Conservation (phyloP, 2,797 vertebrate species). For the Ctenochaetus hawaiiensis region DNA sequence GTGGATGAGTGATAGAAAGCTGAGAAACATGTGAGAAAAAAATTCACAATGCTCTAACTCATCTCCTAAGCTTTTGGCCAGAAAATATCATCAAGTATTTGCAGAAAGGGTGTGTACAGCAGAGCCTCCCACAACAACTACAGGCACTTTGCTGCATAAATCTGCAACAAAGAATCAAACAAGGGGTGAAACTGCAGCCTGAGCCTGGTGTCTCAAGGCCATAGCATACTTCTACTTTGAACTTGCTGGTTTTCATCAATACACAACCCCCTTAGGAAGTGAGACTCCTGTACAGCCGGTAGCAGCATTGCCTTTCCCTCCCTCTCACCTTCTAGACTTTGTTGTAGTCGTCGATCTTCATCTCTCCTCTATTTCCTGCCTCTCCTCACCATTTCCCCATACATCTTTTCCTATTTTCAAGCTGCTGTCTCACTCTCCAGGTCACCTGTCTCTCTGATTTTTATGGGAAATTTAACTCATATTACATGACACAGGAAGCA, state of each 20-base stretch:
- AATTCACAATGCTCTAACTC: constrained; percentile 12
- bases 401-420: constrained; percentile 14
- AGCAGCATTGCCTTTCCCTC: constrained; percentile 32
- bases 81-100: constrained; percentile 46
- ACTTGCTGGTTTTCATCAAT: constrained; percentile 66
- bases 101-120: constrained; percentile 34
- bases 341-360: constrained; percentile 35
- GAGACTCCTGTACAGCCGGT: constrained; percentile 44
- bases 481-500: not conserved
- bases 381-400: constrained; percentile 27
- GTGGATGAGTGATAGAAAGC: constrained; percentile 8
- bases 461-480: constrained; percentile 12
- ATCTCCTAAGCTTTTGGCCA: constrained; percentile 26
- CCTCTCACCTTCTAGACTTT: constrained; percentile 42
- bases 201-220: constrained; percentile 58
- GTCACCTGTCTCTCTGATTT: constrained; percentile 23
- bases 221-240: constrained; percentile 55
- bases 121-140: constrained; percentile 36
- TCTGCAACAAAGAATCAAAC: constrained; percentile 64
- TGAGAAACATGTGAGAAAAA: constrained; percentile 26
- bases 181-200: constrained; percentile 34
- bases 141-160: constrained; percentile 52
- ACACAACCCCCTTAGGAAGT: constrained; percentile 42
- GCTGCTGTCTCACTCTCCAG: constrained; percentile 3
- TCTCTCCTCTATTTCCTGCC: not conserved